Percentiles rank a stretch among this genome's conserved stretches.
phyloP scores from a whole-genome alignment of 1,140 invertebrate species.

The Bombyx mori region DNA sequence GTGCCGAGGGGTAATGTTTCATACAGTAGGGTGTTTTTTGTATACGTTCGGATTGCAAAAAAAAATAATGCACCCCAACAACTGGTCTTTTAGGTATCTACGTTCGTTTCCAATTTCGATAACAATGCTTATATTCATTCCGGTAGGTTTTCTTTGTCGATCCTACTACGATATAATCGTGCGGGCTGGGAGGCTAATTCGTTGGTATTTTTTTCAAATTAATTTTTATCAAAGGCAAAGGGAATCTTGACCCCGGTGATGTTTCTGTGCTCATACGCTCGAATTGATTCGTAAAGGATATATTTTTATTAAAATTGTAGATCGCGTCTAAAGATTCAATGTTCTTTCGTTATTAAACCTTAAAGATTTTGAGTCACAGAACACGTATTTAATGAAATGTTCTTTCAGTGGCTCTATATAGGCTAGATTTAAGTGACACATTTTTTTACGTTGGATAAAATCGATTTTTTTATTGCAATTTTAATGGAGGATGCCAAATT shows the following conservation, averaged over 20 bases:
- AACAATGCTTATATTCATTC: slow-evolving; percentile 54
- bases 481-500: too few species aligned
- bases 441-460: too few species aligned
- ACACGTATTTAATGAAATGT: too few species aligned
- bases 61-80: slow-evolving; percentile 53
- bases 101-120: slow-evolving; percentile 64
- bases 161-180: slow-evolving; percentile 51
- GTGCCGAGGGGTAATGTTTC: slow-evolving; percentile 64
- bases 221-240: slow-evolving; percentile 26
- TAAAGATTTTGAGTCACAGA: too few species aligned
- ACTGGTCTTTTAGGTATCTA: slow-evolving; percentile 56
- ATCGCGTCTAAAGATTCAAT: too few species aligned
- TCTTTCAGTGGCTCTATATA: too few species aligned
- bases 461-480: too few species aligned
- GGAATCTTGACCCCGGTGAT: slow-evolving; percentile 27
- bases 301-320: slow-evolving; percentile 1
- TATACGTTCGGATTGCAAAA: slow-evolving; percentile 52
- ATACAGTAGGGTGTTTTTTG: slow-evolving; percentile 64
- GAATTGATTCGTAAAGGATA: slow-evolving; percentile 2
- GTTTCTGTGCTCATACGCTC: slow-evolving; percentile 28
- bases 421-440: too few species aligned
- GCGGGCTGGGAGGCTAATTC: slow-evolving; percentile 37
- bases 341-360: too few species aligned
- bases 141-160: slow-evolving; percentile 39
- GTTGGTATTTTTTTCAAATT: slow-evolving; percentile 35